A percentile compares a stretch with the other conserved stretches of the same genome.
phyloP scores from a whole-genome alignment of 2,888 invertebrate species.

The Poecilobothrus nobilitatus region DNA sequence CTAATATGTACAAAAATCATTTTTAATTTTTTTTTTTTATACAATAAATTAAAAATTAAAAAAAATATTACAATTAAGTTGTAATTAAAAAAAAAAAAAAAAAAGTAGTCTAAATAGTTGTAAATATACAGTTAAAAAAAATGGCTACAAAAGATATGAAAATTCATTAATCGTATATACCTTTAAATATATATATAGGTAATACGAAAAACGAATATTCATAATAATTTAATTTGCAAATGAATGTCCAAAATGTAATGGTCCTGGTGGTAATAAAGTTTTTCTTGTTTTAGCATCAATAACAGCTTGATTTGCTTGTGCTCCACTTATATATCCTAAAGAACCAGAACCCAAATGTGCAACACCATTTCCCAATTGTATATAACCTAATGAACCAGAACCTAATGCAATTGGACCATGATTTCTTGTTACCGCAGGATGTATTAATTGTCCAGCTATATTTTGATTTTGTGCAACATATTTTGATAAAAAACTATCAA shows the following conservation, averaged over 20 bases:
- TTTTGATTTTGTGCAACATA: constrained; percentile 8
- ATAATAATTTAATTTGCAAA: background rate
- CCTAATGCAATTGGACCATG: constrained; percentile 37
- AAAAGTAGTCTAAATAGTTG: background rate
- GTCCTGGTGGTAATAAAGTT: constrained; percentile 32
- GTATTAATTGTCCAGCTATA: background rate
- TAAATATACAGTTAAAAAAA: background rate
- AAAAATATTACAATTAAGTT: too few relatives aligned
- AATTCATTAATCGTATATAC: background rate
- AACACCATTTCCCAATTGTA: constrained; percentile 40
- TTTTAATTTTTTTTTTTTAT: too few relatives aligned
- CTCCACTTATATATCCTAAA: constrained; percentile 39
- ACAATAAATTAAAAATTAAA: too few relatives aligned
- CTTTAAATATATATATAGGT: too few relatives aligned
- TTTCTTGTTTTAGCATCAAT: constrained; percentile 36
- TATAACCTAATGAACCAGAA: constrained; percentile 42
- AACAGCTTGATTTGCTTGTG: constrained; percentile 33
- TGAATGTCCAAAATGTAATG: constrained; percentile 39
- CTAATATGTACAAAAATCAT: too few relatives aligned
- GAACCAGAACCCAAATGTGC: constrained; percentile 43
- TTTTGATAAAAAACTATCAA: constrained; percentile 32
- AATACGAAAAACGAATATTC: too few relatives aligned
- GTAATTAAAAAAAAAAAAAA: background rate
- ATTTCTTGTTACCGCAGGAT: constrained; percentile 21
- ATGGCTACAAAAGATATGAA: background rate